Base-by-base conservation (phyloP, 1,140 invertebrate species). In the Gonioctena quinquepunctata region DNA sequence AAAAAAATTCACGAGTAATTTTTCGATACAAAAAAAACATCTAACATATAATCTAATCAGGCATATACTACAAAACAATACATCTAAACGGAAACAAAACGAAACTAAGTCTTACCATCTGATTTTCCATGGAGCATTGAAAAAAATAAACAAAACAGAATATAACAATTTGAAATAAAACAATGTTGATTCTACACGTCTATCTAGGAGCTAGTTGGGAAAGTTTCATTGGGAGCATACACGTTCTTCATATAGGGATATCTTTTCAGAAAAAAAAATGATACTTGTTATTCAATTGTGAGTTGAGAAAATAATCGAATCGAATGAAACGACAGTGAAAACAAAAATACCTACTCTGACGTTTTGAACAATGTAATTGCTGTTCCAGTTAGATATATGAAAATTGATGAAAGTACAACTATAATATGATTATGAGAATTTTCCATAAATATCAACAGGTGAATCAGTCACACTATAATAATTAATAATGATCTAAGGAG, bases 51-150 rank as follows among this genome's bases (percentile, higher is more conserved):
- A 8, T 25, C 25, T 42, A 63, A 21, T 21, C 61, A 63, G 61
- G 61, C 61, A 63, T 48, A 21, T 22, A 48, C 61, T 63, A 63
- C 28, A 49, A 11, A 63, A 63, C 8, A 19, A 63, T 18, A 16
- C 21, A 59, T 21, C 56, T 59, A 28, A 61, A 63, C 61, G 16
- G 19, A 66, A 52, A 26, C 57, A 68, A 62, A 72, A 76, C 73
- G 74, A 77, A 77, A 81, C 75, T 79, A 80, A 83, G 78, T 70
- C 82, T 83, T 83, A 83, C 82, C 82, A 81, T 83, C 82, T 83
- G 77, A 69, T 70, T 49, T 75, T 79, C 79, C 79, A 78, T 77
- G 77, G 79, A 81, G 81, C 81, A 81, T 76, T 78, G 74, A 77
- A 77, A 78, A 75, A 77, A 78, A 70, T 69, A 66, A 76, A 78